These are phyloP conservation scores for Pharmacophagus antenor DNA, from an alignment of 2,888 invertebrate genomes.

Conservation along the genomic window DNA sequence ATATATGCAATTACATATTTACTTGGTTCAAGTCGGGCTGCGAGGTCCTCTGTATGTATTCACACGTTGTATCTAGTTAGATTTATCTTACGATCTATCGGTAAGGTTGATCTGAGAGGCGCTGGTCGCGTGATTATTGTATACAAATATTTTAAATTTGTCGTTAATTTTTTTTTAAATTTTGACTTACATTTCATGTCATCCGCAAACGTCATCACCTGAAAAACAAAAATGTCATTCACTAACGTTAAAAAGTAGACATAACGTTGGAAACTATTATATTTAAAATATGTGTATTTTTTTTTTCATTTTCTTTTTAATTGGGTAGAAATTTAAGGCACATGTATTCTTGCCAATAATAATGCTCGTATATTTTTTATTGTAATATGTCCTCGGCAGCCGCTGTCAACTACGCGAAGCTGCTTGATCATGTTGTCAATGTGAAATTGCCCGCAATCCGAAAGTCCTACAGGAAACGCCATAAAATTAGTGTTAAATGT, in stretches of 20 bases:
- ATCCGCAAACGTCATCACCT: too few species aligned
- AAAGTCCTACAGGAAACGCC: slow-evolving; percentile 70
- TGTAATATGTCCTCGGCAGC: slow-evolving; percentile 37
- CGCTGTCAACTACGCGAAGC: slow-evolving; percentile 55
- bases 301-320: slow-evolving; percentile 10
- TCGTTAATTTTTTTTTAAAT: neutral
- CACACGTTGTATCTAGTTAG: slow-evolving; percentile 35
- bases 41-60: slow-evolving; percentile 54
- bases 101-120: slow-evolving; percentile 43
- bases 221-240: slow-evolving; percentile 3
- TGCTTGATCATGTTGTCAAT: slow-evolving; percentile 61
- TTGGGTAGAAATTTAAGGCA: slow-evolving; percentile 30
- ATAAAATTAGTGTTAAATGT: slow-evolving; percentile 58
- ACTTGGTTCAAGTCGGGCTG: slow-evolving; percentile 51
- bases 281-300: slow-evolving; percentile 30
- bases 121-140: slow-evolving; percentile 54
- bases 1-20: slow-evolving; percentile 29
- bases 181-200: neutral
- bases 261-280: slow-evolving; percentile 1
- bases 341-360: slow-evolving; percentile 40
- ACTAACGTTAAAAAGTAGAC: slow-evolving; percentile 13
- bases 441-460: slow-evolving; percentile 66
- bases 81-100: slow-evolving; percentile 34
- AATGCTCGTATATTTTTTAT: slow-evolving; percentile 30
- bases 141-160: slow-evolving; percentile 2